Conservation (phyloP, 2,113 vertebrate genomes). For the Platichthys flesus region DNA sequence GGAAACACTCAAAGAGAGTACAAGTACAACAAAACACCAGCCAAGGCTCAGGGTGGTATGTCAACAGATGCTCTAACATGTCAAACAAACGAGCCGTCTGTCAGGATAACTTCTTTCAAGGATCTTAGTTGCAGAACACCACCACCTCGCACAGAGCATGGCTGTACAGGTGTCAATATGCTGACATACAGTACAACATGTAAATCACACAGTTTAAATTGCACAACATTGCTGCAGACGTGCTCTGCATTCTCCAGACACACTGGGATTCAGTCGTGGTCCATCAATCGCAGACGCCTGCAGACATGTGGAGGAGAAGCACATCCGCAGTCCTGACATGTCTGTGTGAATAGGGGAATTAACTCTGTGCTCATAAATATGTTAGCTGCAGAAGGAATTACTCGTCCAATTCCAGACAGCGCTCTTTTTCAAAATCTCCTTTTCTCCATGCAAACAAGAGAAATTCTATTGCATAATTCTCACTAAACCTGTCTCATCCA, state of each 20-base stretch:
- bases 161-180: conserved; percentile 5
- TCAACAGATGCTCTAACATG: neutral
- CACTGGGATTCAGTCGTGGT: conserved; percentile 62
- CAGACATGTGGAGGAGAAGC: conserved; percentile 57
- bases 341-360: conserved; percentile 64
- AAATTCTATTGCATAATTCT: conserved; percentile 70
- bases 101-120: no score
- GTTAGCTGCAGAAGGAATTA: conserved; percentile 63
- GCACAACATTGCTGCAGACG: conserved; percentile 8
- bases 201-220: conserved; percentile 19
- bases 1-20: no score
- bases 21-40: no score
- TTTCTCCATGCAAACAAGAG: conserved; percentile 59
- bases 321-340: conserved; percentile 46
- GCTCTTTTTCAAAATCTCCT: conserved; percentile 19
- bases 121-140: no score
- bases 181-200: conserved; percentile 15
- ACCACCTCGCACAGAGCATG: no score
- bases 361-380: conserved; percentile 74
- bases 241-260: conserved; percentile 11
- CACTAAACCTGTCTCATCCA: conserved; percentile 67
- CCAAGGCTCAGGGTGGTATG: neutral
- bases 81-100: no score
- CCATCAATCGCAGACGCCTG: conserved; percentile 61
- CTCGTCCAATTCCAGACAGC: conserved; percentile 19